Evolutionary conservation across 2,888 invertebrate genomes (phyloP).

Genomic region (Bibio marci): DNA sequence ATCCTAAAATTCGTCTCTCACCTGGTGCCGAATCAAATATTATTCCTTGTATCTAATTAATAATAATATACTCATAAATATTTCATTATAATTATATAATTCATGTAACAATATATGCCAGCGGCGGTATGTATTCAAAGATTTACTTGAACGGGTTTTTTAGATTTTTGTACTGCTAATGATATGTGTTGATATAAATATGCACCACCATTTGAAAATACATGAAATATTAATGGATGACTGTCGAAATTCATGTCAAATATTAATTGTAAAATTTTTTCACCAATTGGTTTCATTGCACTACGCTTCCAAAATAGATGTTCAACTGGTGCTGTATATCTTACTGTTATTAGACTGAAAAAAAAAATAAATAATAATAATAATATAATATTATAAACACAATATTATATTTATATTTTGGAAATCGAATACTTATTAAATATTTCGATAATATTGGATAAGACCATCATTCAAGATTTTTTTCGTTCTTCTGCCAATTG

Average conservation of each 20-base stretch:
- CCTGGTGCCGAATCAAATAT: conserved; percentile 60
- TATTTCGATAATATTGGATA: too few relatives aligned
- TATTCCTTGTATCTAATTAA: conserved; percentile 37
- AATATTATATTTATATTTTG: too few relatives aligned
- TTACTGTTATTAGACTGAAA: conserved; percentile 48
- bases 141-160: conserved; percentile 33
- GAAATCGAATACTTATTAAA: too few relatives aligned
- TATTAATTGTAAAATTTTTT: conserved; percentile 44
- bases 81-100: too few relatives aligned
- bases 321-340: conserved; percentile 51
- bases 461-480: too few relatives aligned
- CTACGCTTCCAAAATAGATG: conserved; percentile 44
- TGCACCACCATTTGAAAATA: conserved; percentile 62
- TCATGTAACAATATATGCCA: too few relatives aligned
- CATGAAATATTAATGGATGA: conserved; percentile 55
- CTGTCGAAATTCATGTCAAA: conserved; percentile 47
- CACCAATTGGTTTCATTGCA: conserved; percentile 41
- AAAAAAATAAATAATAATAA: too few relatives aligned
- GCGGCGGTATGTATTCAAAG: too few relatives aligned
- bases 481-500: too few relatives aligned
- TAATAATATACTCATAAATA: too few relatives aligned
- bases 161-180: conserved; percentile 35
- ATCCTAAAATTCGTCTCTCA: conserved; percentile 35
- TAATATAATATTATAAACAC: too few relatives aligned
- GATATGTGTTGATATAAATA: conserved; percentile 52